These are phyloP conservation scores for Microtus ochrogaster DNA, from an alignment of 2,113 vertebrate genomes.

Conservation along the genomic window DNA sequence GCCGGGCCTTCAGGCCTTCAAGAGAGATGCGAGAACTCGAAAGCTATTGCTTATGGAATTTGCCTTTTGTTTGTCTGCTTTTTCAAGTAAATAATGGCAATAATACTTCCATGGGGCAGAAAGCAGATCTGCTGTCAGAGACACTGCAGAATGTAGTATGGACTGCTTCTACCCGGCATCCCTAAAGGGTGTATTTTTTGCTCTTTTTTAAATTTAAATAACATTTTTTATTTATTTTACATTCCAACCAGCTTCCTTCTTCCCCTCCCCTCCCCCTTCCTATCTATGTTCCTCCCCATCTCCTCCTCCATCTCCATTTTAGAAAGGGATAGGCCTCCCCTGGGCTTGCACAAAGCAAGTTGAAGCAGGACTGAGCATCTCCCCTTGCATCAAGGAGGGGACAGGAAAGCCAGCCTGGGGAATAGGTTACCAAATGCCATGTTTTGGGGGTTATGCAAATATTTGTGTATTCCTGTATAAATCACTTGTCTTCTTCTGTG, in stretches of 20 bases:
- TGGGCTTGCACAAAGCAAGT: too few species aligned
- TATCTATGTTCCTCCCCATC: too few species aligned
- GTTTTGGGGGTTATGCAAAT: neutral
- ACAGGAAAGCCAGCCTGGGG: too few species aligned
- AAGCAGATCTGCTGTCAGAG: neutral
- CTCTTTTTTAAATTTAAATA: too few species aligned
- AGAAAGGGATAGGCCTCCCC: too few species aligned
- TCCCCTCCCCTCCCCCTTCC: too few species aligned
- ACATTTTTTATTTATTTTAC: too few species aligned
- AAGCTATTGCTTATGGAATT: conserved; percentile 62
- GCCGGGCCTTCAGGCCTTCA: conserved; percentile 19
- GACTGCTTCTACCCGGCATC: neutral
- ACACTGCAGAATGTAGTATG: neutral
- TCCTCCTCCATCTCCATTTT: too few species aligned
- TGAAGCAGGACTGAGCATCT: too few species aligned
- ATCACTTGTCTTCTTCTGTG: neutral
- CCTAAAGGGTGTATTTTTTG: neutral
- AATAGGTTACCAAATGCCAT: too few species aligned
- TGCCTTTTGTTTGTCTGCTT: conserved; percentile 6
- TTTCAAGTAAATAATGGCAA: conserved; percentile 55
- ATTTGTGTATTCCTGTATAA: neutral
- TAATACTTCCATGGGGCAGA: neutral
- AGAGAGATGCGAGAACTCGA: conserved; percentile 28
- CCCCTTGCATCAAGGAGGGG: too few species aligned
- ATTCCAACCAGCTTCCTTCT: too few species aligned